phyloP scores from a whole-genome alignment of 2,797 vertebrate genomes.

The Artibeus jamaicensis region DNA sequence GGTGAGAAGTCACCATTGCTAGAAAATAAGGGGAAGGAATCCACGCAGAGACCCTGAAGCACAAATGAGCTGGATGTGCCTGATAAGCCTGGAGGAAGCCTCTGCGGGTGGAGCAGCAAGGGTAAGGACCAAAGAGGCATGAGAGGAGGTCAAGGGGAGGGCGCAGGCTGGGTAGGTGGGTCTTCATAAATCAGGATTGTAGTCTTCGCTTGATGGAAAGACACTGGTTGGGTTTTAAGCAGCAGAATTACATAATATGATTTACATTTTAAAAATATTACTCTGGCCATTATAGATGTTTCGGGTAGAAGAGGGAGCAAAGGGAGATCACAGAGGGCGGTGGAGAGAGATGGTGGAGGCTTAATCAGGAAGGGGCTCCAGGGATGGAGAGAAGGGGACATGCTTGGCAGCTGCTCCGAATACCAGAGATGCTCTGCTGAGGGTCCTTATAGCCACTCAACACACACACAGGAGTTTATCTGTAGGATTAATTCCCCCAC shows the following conservation, averaged over 20 bases:
- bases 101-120: background rate
- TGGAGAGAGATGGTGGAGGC: too few species aligned
- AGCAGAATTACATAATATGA: background rate
- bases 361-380: too few species aligned
- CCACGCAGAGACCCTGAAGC: background rate
- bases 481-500: background rate
- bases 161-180: background rate
- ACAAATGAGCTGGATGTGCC: background rate
- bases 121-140: background rate
- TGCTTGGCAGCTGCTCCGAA: background rate
- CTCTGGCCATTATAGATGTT: background rate
- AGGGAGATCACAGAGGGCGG: background rate
- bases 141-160: background rate
- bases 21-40: background rate
- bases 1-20: background rate
- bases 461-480: background rate
- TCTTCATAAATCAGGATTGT: background rate
- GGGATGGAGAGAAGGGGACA: background rate
- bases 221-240: background rate
- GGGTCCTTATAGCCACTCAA: background rate
- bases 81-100: background rate
- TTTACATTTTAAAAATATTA: background rate
- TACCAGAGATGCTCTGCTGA: background rate
- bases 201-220: background rate
- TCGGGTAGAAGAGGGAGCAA: background rate